Evolutionary conservation across 2,888 invertebrate species (phyloP), one percentile per base, ranked within the genome.

Genomic region (Phyto melanocephala): DNA sequence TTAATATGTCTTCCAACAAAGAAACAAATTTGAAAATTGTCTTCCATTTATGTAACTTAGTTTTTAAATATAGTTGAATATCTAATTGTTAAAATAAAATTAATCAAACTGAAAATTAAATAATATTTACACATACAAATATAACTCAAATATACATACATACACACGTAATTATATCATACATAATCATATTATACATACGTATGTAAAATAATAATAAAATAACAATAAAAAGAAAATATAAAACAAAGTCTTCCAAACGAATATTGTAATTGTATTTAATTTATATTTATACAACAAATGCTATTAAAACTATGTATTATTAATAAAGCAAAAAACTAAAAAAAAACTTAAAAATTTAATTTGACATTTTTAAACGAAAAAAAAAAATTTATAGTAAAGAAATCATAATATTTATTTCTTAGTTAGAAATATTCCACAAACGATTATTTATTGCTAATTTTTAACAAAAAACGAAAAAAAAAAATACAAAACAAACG

Each of bases 191-290:
- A 40, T 54, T 60, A 58, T 15, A 40, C 28, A 70, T 37, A 56
- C 35, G 20, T 24, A 47, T 35, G 50, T 11, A 40, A 42, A 33
- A 68, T 2, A 71, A 79, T 28, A 28, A 28, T 28, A 28, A 28
- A 28, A 28, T 5, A 3, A 28, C 28, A 28, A 3, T 6, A 28
- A 28, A 28, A 28, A 28, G 6, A 28, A 28, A 28, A 28, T 5
- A 28, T 28, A 5, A 74, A 86, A 84, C 13, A 74, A 85, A 79
- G 88, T 89, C 88, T 89, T 90, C 88, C 88, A 88, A 87, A 87
- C 86, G 87, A 86, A 79, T 78, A 81, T 84, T 80, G 50, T 86
- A 87, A 86, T 86, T 80, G 56, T 79, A 75, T 67, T 75, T 37
- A 70, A 68, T 37, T 63, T 63, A 68, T 72, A 78, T 28, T 65